These are phyloP conservation scores for Tangara arthus DNA, from an alignment of 2,797 vertebrate species.

Conservation along the genomic window DNA sequence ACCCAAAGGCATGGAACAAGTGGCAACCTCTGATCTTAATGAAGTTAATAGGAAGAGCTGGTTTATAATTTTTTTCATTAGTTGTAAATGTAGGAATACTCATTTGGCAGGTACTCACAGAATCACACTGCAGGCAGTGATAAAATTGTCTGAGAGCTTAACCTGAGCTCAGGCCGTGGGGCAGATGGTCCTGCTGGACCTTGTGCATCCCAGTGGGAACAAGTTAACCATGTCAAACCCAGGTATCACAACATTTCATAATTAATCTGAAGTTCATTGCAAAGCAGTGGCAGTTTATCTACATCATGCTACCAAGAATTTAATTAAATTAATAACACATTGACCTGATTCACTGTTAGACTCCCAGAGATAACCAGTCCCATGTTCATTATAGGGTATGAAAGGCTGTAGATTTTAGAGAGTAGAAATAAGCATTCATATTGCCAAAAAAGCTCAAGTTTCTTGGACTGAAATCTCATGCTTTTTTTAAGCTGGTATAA, in stretches of 20 bases:
- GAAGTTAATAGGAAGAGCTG: not conserved
- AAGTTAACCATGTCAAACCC: not conserved
- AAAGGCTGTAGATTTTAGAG: not conserved
- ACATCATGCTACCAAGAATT: not conserved
- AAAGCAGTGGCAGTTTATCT: not conserved
- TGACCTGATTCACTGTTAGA: not conserved
- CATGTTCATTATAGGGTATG: not conserved
- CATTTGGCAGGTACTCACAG: not conserved
- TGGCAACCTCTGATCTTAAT: not conserved
- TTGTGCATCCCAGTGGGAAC: not conserved
- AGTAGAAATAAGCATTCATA: not conserved
- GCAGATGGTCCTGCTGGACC: not conserved
- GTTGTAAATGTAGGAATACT: not conserved
- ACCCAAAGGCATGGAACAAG: not conserved
- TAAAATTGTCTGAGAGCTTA: not conserved
- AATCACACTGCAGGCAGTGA: not conserved
- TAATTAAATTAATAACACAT: not conserved
- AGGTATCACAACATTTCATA: not conserved
- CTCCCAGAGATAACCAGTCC: not conserved
- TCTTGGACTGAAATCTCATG: not conserved
- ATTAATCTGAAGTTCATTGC: not conserved
- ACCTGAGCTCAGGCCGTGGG: rapidly evolving
- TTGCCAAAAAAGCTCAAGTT: not conserved
- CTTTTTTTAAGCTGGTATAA: not conserved
- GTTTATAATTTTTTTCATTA: not conserved